Conservation (phyloP, 2,888 invertebrate genomes). For the Polydesmus complanatus region DNA sequence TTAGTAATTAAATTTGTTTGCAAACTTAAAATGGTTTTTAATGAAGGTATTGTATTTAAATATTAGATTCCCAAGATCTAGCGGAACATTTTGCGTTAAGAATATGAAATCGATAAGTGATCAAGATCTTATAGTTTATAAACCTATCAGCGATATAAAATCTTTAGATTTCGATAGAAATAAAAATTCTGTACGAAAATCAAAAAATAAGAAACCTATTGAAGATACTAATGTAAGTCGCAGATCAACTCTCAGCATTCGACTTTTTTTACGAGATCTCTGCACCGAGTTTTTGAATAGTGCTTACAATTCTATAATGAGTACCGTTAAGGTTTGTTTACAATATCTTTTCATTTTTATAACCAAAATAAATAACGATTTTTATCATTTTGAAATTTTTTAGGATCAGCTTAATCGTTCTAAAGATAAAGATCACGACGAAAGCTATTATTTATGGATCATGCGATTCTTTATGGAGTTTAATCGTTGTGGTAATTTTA, state of each 20-base stretch:
- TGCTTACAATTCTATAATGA: constrained; percentile 86
- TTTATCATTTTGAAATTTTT: constrained; percentile 14
- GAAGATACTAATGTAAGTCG: constrained; percentile 50
- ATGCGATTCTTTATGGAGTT: constrained; percentile 95
- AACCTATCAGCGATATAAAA: constrained; percentile 61
- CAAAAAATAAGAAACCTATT: constrained; percentile 62
- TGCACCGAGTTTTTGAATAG: constrained; percentile 83
- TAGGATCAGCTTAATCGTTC: constrained; percentile 38
- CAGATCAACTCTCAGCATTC: constrained; percentile 72
- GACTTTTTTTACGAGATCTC: constrained; percentile 83
- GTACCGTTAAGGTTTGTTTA: constrained; percentile 59
- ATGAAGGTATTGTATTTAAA: neutral
- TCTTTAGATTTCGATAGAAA: constrained; percentile 61
- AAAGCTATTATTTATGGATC: constrained; percentile 87
- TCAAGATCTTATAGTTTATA: constrained; percentile 74
- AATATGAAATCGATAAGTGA: constrained; percentile 87
- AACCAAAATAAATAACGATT: no score
- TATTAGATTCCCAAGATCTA: constrained; percentile 57
- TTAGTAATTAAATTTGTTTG: no score
- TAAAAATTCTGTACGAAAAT: constrained; percentile 52
- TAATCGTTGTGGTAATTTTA: constrained; percentile 72
- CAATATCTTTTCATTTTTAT: no score
- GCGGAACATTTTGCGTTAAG: constrained; percentile 80
- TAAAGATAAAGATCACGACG: constrained; percentile 63
- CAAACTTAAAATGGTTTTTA: neutral